These are phyloP conservation scores for Channa argus DNA, from an alignment of 2,113 vertebrate genomes.

Conservation along the genomic window DNA sequence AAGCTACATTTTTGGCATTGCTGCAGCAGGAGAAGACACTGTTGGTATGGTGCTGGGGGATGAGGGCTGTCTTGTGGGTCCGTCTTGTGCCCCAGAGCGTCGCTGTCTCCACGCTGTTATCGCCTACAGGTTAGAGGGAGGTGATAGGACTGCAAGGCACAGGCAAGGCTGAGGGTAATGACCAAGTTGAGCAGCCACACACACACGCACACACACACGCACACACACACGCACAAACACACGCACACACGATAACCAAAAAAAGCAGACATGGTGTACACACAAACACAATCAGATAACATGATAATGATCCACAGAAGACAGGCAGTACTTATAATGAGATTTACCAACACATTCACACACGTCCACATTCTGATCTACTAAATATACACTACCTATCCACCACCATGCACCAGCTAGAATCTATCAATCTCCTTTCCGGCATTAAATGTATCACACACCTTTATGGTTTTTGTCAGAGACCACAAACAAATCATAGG, in stretches of 20 bases:
- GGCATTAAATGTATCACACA: constrained; percentile 5
- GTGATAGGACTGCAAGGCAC: constrained; percentile 75
- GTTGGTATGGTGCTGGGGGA: not conserved
- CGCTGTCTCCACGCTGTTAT: constrained; percentile 41
- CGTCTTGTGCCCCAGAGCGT: constrained; percentile 36
- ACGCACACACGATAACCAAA: constrained; percentile 8
- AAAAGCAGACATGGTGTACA: constrained; percentile 9
- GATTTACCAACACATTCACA: constrained; percentile 23
- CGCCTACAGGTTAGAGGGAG: constrained; percentile 82
- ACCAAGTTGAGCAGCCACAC: constrained; percentile 47
- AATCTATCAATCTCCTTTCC: constrained; percentile 13
- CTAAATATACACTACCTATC: constrained; percentile 24
- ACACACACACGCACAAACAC: constrained; percentile 23
- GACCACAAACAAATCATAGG: constrained; percentile 11
- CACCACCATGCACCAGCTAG: constrained; percentile 63
- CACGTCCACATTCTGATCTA: constrained; percentile 13
- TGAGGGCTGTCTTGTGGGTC: constrained; percentile 44
- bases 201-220: constrained; percentile 6
- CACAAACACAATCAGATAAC: constrained; percentile 35
- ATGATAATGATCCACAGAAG: constrained; percentile 37
- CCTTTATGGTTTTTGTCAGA: constrained; percentile 11
- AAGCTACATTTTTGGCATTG: constrained; percentile 16
- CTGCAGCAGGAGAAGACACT: constrained; percentile 27
- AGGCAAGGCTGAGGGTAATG: constrained; percentile 62
- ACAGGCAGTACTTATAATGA: constrained; percentile 34